Evolutionary conservation across 1,140 invertebrate genomes (phyloP), one percentile per base, ranked within the genome.

Genomic region (Phymorhynchus buccinoides): DNA sequence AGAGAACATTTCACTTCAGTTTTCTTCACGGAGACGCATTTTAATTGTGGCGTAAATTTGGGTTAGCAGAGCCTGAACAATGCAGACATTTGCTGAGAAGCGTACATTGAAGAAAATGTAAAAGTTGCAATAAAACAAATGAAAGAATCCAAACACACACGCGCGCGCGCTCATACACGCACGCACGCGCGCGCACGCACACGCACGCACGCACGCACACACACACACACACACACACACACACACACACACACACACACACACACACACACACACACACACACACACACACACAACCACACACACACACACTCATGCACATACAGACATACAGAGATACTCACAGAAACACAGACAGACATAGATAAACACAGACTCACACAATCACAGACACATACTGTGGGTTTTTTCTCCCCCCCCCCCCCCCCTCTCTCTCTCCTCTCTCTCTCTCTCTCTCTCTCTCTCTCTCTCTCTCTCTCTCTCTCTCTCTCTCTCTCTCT

Each of bases 131-230:
- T n/a, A n/a, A n/a, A n/a, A n/a, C n/a, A n/a, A n/a, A n/a, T n/a
- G n/a, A n/a, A n/a, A n/a, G n/a, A n/a, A 30, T 71, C 35, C n/a
- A 37, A 6, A 77, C 32, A 3, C 39, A n/a, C 75, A 77, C 16
- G 27, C 32, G 16, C 32, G 39, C 22, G 27, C 75, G 27, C 27
- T 35, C 37, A 9, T 41, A 27, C 30, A 32, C 16, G 32, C 22
- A 77, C 35, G 27, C 68, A 27, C 6, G n/a, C 68, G 27, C 68
- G n/a, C 27, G 9, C 27, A 71, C 35, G 27, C 68, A 71, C 68
- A 71, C 68, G n/a, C 68, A 71, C 68, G 27, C 35, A 71, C 68
- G n/a, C 68, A 35, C 35, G n/a, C 68, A 71, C 68, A 35, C 68
- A 71, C 68, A 71, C n/a, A 30, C 68, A 71, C 68, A 73, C 68